phyloP scores from a whole-genome alignment of 1,140 invertebrate genomes.

The Calephelis virginiensis region DNA sequence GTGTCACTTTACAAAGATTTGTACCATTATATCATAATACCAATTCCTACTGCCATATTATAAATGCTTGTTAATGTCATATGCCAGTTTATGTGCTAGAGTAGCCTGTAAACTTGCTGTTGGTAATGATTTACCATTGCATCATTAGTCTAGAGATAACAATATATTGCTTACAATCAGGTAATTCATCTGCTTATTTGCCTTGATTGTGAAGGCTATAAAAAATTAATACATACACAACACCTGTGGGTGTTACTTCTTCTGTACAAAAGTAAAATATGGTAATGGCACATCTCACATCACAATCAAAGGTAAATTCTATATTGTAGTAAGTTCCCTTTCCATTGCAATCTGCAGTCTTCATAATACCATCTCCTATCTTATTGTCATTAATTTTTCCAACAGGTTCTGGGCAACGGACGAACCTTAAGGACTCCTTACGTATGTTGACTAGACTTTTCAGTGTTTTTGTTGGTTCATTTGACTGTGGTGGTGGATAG shows the following conservation, averaged over 20 bases:
- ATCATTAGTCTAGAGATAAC: too few relatives aligned
- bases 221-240: slow-evolving; percentile 80
- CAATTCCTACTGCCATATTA: too few relatives aligned
- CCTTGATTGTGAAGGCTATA: too few relatives aligned
- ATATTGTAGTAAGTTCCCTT: slow-evolving; percentile 91
- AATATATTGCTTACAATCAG: too few relatives aligned
- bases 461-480: slow-evolving; percentile 97
- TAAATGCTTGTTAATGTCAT: too few relatives aligned
- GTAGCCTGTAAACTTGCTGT: too few relatives aligned
- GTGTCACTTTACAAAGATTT: too few relatives aligned
- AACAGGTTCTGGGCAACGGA: slow-evolving; percentile 81
- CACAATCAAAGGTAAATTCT: slow-evolving; percentile 98
- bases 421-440: slow-evolving; percentile 96
- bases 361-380: slow-evolving; percentile 56
- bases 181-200: too few relatives aligned
- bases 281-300: slow-evolving; percentile 95
- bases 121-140: too few relatives aligned
- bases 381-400: slow-evolving; percentile 77
- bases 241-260: slow-evolving; percentile 89
- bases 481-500: slow-evolving; percentile 96
- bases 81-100: too few relatives aligned
- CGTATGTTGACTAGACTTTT: slow-evolving; percentile 97
- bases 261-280: slow-evolving; percentile 97
- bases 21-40: too few relatives aligned
- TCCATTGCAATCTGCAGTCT: slow-evolving; percentile 72